Evolutionary conservation across 2,113 vertebrate genomes (phyloP), one percentile per base, ranked within the genome.

Genomic region (Promerops cafer): DNA sequence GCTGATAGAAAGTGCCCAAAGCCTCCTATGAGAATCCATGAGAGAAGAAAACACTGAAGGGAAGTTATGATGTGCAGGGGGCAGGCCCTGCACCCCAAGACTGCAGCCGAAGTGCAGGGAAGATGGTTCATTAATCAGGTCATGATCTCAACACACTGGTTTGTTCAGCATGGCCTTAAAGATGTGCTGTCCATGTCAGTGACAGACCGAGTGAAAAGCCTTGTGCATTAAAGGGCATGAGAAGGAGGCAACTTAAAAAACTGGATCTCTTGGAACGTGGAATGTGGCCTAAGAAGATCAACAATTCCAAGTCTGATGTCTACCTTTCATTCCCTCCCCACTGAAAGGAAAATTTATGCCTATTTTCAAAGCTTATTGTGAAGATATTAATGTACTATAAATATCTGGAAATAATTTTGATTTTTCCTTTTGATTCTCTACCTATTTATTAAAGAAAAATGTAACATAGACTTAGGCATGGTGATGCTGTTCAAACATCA

Each of bases 371-470:
- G 63, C n/a, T 72, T 66, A 11, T 83, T 93, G 60, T 57, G 47
- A 92, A 86, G 71, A 72, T 61, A 83, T 63, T 54, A 90, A 78
- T 19, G 39, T 59, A 79, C 42, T 91, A 85, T 71, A 94, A 91
- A 88, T 92, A 71, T 91, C 93, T 92, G 53, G 71, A 95, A 92
- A 95, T 88, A 3, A 68, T 94, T 96, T 64, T 91, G 52, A 89
- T 91, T 92, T 94, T 89, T 91, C 44, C 35, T 90, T 92, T 84
- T 88, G 27, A 83, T 83, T 94, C 63, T 89, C 50, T 76, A 94
- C 27, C 40, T 77, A 28, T 78, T 78, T 92, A 66, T 63, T 76
- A 61, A n/a, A 60, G 45, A 87, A 89, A 82, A 89, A 95, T 18
- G 30, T 75, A 78, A 63, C 5, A 59, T 71, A 84, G 81, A 78